These are phyloP conservation scores for Peribatodes rhomboidaria DNA, from an alignment of 2,888 invertebrate genomes.

Conservation along the genomic window DNA sequence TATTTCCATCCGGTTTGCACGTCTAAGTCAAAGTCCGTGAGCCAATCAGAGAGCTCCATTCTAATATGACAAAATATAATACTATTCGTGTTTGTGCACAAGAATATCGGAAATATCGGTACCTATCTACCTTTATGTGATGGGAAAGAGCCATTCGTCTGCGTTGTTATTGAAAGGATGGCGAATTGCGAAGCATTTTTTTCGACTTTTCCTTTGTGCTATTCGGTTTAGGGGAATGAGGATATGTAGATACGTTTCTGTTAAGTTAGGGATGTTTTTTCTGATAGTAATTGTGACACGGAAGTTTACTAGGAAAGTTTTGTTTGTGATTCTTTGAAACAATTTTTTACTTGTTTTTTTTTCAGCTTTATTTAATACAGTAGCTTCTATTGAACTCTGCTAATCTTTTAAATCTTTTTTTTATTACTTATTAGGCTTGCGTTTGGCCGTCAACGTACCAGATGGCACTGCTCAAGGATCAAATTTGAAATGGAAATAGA, in stretches of 20 bases:
- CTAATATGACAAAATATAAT: constrained; percentile 72
- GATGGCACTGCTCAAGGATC: too few species aligned
- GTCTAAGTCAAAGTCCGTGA: constrained; percentile 61
- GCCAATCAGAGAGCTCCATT: constrained; percentile 63
- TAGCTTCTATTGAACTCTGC: too few species aligned
- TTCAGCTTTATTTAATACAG: background rate
- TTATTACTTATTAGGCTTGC: too few species aligned
- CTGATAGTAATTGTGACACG: background rate
- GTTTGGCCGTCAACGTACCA: too few species aligned
- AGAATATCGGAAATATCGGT: constrained; percentile 29
- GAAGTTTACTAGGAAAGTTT: constrained; percentile 11
- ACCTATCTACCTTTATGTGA: constrained; percentile 32
- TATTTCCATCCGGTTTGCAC: constrained; percentile 48
- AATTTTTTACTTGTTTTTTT: background rate
- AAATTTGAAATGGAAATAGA: too few species aligned
- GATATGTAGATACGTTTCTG: constrained; percentile 13
- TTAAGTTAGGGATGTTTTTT: constrained; percentile 14
- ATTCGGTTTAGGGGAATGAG: constrained; percentile 8
- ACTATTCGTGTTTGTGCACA: constrained; percentile 39
- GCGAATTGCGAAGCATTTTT: constrained; percentile 19
- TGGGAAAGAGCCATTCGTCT: constrained; percentile 30
- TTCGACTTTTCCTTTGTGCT: constrained; percentile 18
- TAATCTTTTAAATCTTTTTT: too few species aligned
- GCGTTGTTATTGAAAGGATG: constrained; percentile 34
- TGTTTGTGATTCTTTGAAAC: background rate